These are phyloP conservation scores for Troilus luridus DNA, from an alignment of 2,888 invertebrate species.

Conservation along the genomic window DNA sequence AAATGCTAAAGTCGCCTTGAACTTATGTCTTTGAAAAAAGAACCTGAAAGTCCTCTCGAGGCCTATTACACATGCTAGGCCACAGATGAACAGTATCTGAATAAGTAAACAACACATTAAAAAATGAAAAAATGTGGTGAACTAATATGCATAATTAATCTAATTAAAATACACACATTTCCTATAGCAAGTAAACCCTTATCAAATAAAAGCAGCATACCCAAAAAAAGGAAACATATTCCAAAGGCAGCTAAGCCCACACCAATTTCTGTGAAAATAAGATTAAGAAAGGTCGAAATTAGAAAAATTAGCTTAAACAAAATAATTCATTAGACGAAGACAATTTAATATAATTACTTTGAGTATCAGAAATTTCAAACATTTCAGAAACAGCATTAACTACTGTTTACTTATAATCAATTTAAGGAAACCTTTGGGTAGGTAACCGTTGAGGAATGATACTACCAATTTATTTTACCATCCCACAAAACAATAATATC, in stretches of 20 bases:
- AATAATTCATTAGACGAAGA: not conserved
- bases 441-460: conserved; percentile 19
- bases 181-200: conserved; percentile 98
- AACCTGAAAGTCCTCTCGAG: conserved; percentile 95
- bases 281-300: not conserved
- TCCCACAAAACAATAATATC: not conserved
- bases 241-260: conserved; percentile 97
- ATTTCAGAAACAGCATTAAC: conserved; percentile 70
- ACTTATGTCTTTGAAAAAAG: conserved; percentile 97
- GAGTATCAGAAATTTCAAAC: conserved; percentile 88
- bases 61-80: conserved; percentile 96
- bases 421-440: conserved; percentile 12
- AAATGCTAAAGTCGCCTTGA: conserved; percentile 90
- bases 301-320: not conserved
- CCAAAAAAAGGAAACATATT: conserved; percentile 93
- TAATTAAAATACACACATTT: conserved; percentile 84
- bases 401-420: not conserved
- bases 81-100: conserved; percentile 96
- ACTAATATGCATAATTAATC: not conserved
- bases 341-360: conserved; percentile 77
- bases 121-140: not conserved
- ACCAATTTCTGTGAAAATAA: conserved; percentile 86
- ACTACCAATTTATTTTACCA: conserved; percentile 3
- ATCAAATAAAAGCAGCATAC: conserved; percentile 93
- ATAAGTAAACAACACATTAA: conserved; percentile 66